Evolutionary conservation across 2,113 vertebrate genomes (phyloP).

Genomic region (Mixornis gularis): DNA sequence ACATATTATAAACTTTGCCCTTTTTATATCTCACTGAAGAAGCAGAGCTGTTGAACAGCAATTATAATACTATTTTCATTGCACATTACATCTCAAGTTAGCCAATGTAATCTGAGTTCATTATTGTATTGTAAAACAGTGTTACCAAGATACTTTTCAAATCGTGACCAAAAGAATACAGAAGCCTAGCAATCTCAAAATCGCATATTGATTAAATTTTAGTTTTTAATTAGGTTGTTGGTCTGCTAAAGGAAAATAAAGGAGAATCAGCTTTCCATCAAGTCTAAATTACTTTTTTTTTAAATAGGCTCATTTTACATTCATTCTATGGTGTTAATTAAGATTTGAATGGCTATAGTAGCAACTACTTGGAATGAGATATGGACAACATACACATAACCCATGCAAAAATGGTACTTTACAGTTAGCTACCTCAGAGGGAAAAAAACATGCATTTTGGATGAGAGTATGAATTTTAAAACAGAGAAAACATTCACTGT

Average conservation of each 20-base stretch:
- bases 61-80: not conserved
- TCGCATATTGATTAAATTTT: not conserved
- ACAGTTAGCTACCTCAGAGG: not conserved
- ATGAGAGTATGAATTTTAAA: not conserved
- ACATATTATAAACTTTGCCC: conserved; percentile 1
- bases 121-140: not conserved
- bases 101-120: not conserved
- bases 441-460: not conserved
- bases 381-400: not conserved
- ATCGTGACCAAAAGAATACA: not conserved
- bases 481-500: not conserved
- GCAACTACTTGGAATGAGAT: not conserved
- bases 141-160: not conserved
- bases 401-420: not conserved
- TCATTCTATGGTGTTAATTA: not conserved
- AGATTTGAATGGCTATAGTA: not conserved
- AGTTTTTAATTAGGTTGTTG: conserved; percentile 14
- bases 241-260: conserved; percentile 11
- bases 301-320: not conserved
- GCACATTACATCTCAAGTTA: not conserved
- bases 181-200: not conserved
- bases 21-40: not conserved
- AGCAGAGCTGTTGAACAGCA: not conserved
- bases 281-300: not conserved
- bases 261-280: not conserved